Conservation (phyloP, 2,113 vertebrate species). For the Galbula dea region DNA sequence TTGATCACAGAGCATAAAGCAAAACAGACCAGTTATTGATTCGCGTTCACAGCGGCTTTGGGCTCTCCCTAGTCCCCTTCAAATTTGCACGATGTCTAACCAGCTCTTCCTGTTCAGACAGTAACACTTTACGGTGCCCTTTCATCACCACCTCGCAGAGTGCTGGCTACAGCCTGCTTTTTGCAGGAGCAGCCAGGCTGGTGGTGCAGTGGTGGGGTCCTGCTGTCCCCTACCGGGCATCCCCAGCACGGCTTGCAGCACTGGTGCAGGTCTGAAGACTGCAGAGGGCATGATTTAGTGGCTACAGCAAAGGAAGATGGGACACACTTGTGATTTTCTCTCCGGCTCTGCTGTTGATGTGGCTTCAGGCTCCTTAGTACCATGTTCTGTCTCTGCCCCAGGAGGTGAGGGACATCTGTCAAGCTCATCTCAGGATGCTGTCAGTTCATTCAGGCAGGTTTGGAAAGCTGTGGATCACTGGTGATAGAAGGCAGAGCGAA, state of each 20-base stretch:
- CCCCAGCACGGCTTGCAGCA: background rate
- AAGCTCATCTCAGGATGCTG: background rate
- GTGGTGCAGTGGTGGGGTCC: background rate
- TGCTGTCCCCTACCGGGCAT: slow-evolving; percentile 46
- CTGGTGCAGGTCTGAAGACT: background rate
- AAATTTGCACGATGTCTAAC: background rate
- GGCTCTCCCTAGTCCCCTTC: background rate
- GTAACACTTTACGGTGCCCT: background rate
- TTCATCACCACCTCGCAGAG: background rate
- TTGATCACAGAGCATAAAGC: background rate
- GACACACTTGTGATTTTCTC: background rate
- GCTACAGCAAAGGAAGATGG: background rate
- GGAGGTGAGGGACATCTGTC: background rate
- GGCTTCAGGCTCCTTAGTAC: background rate
- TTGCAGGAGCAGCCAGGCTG: background rate
- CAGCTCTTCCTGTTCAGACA: background rate
- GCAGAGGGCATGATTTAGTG: background rate
- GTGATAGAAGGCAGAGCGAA: background rate
- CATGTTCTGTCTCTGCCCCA: background rate
- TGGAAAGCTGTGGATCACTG: background rate
- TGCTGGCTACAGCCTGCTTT: background rate
- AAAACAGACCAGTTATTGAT: background rate
- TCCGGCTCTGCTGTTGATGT: background rate
- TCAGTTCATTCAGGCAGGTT: background rate
- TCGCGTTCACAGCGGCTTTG: background rate